These are phyloP conservation scores for Drosophila watanabei DNA, from an alignment of 1,140 invertebrate genomes.

Conservation along the genomic window DNA sequence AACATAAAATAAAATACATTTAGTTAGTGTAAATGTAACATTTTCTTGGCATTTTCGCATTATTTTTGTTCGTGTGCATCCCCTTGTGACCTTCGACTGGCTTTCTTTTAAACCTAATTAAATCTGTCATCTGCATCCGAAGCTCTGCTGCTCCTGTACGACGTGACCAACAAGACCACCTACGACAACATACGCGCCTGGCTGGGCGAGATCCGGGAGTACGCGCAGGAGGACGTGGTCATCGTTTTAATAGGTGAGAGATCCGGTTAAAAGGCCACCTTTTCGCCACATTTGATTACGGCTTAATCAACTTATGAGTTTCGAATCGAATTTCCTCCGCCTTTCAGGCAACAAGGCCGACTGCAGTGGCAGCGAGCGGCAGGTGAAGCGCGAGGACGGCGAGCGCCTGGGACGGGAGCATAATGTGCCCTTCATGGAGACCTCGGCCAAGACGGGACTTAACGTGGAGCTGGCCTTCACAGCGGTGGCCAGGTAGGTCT, in stretches of 20 bases:
- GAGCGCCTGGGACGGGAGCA: constrained; percentile 93
- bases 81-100: background rate
- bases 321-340: constrained; percentile 15
- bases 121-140: constrained; percentile 49
- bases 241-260: constrained; percentile 94
- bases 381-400: constrained; percentile 92
- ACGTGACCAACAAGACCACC: constrained; percentile 95
- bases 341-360: constrained; percentile 93
- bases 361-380: constrained; percentile 90
- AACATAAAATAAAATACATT: background rate
- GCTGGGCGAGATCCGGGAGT: constrained; percentile 94
- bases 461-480: constrained; percentile 94
- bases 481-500: constrained; percentile 89
- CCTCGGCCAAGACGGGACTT: constrained; percentile 93
- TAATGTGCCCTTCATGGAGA: constrained; percentile 95
- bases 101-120: constrained; percentile 43
- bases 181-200: constrained; percentile 96
- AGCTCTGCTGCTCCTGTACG: constrained; percentile 95
- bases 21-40: background rate
- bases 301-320: constrained; percentile 59
- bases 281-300: constrained; percentile 32
- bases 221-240: constrained; percentile 94
- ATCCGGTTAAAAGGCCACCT: constrained; percentile 58
- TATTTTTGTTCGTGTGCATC: constrained; percentile 1
- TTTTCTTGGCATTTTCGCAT: background rate